Percentiles rank a stretch among this genome's conserved stretches.
Evolutionary conservation across 1,140 invertebrate genomes (phyloP).

Genomic region (Formica exsecta): DNA sequence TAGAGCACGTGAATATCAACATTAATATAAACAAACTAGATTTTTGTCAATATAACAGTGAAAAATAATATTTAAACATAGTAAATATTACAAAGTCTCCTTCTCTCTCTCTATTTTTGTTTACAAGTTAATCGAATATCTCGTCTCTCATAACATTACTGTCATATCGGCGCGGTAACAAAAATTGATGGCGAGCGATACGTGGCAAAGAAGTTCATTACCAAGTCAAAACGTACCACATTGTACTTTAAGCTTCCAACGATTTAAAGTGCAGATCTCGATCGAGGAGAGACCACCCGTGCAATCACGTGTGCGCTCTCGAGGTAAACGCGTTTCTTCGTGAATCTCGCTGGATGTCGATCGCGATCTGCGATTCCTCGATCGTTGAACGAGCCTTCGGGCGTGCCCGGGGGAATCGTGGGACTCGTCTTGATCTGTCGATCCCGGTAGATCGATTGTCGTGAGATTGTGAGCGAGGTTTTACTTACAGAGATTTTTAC

Average conservation of each 20-base stretch:
- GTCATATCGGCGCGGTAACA: constrained; percentile 38
- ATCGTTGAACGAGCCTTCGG: constrained; percentile 49
- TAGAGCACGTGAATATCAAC: background rate
- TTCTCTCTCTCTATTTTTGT: background rate
- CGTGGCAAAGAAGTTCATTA: constrained; percentile 28
- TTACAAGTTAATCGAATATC: constrained; percentile 53
- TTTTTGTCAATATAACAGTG: background rate
- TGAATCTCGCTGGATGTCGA: constrained; percentile 46
- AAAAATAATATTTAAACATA: background rate
- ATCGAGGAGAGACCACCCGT: constrained; percentile 65
- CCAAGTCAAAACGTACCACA: constrained; percentile 44
- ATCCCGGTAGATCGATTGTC: constrained; percentile 46
- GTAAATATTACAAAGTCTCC: no score
- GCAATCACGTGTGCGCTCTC: constrained; percentile 48
- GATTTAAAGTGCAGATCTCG: constrained; percentile 51
- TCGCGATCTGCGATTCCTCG: constrained; percentile 62
- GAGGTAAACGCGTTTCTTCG: constrained; percentile 64
- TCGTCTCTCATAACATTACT: constrained; percentile 46
- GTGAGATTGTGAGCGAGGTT: constrained; percentile 9
- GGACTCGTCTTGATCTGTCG: constrained; percentile 53
- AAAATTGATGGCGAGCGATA: constrained; percentile 46
- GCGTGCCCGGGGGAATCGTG: constrained; percentile 25
- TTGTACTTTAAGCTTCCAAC: constrained; percentile 37
- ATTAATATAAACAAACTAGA: background rate
- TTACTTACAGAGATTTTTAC: constrained; percentile 8